Percentiles rank a stretch among this genome's conserved stretches.
Evolutionary conservation across 2,113 vertebrate species (phyloP).

Genomic region (Drymodes brunneopygia): DNA sequence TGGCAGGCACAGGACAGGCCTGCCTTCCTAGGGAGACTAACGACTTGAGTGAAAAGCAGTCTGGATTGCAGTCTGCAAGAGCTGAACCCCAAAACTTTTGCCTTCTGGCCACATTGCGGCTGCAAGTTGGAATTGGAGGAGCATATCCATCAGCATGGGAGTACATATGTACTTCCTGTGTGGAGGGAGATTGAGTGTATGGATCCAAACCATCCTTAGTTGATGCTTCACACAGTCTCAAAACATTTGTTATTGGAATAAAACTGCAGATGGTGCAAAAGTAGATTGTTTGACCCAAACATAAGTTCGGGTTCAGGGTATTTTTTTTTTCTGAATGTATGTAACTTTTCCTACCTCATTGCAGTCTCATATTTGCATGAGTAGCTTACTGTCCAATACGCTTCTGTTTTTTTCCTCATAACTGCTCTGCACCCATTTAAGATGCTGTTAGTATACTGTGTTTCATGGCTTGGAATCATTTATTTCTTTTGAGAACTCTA

Average conservation of each 20-base stretch:
- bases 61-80: neutral
- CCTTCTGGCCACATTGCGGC: neutral
- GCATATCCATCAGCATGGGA: neutral
- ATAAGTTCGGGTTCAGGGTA: neutral
- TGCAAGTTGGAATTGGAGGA: neutral
- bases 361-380: neutral
- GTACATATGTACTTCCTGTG: fast-evolving
- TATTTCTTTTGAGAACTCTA: neutral
- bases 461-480: neutral
- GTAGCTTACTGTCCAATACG: neutral
- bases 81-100: neutral
- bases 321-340: neutral
- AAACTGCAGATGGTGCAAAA: neutral
- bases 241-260: neutral
- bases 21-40: neutral
- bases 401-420: neutral
- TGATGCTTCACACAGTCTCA: neutral
- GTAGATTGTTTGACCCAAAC: neutral
- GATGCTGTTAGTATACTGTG: neutral
- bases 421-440: neutral
- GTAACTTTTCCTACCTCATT: neutral
- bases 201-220: neutral
- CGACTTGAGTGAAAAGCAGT: neutral
- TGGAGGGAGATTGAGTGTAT: neutral
- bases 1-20: neutral